Percentiles rank a stretch among this genome's conserved stretches.
These are phyloP conservation scores for Polia nebulosa DNA, from an alignment of 2,888 invertebrate species.

Conservation along the genomic window DNA sequence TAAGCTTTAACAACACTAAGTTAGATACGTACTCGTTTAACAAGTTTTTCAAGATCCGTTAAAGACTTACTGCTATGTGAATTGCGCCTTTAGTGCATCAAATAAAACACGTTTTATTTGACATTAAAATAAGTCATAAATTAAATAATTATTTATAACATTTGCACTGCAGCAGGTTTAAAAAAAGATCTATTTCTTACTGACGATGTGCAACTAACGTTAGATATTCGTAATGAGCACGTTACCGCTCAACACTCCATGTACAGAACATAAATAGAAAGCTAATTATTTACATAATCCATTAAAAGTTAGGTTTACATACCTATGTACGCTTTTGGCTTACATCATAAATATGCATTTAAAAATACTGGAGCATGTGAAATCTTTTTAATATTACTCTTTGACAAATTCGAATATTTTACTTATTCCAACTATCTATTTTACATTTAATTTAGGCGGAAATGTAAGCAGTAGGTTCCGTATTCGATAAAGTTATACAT, in stretches of 20 bases:
- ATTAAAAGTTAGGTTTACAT: constrained; percentile 56
- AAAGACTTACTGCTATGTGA: too few relatives aligned
- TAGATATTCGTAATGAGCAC: constrained; percentile 63
- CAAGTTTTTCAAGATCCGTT: too few relatives aligned
- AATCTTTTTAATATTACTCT: constrained; percentile 31
- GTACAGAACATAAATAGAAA: constrained; percentile 67
- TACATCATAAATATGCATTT: constrained; percentile 53
- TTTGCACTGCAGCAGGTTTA: constrained; percentile 15
- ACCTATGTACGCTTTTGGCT: constrained; percentile 44
- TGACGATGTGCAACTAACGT: constrained; percentile 55
- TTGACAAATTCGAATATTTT: constrained; percentile 45
- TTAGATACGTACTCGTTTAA: too few relatives aligned
- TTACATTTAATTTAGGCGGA: constrained; percentile 29
- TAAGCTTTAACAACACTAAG: too few relatives aligned
- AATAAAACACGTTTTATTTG: not conserved
- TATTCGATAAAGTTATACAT: constrained; percentile 1
- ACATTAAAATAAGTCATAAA: too few relatives aligned
- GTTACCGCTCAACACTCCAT: constrained; percentile 54
- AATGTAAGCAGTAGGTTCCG: not conserved
- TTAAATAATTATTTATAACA: constrained; percentile 40
- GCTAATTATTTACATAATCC: constrained; percentile 69
- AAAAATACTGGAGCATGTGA: constrained; percentile 43
- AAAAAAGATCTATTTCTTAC: constrained; percentile 46
- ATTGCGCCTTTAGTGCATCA: not conserved
- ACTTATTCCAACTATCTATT: constrained; percentile 7